phyloP scores from a whole-genome alignment of 2,888 invertebrate genomes.

The Tricholauxania praeusta region DNA sequence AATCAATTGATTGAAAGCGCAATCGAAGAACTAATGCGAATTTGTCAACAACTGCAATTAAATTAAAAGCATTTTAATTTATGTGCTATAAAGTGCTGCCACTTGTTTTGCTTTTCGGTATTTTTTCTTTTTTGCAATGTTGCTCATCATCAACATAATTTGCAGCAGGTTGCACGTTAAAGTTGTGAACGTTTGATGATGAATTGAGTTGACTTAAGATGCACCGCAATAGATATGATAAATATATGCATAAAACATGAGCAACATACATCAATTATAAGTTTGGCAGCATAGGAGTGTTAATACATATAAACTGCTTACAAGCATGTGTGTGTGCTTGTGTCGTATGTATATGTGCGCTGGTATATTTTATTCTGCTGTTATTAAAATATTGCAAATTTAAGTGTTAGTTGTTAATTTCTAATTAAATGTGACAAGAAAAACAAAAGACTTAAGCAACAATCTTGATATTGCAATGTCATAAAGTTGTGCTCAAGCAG shows the following conservation, averaged over 20 bases:
- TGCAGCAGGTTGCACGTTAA: not conserved
- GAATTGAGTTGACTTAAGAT: slow-evolving; percentile 1
- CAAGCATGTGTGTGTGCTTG: not conserved
- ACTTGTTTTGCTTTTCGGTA: not conserved
- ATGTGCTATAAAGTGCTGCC: slow-evolving; percentile 22
- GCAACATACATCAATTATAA: slow-evolving; percentile 12
- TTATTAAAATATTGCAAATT: slow-evolving; percentile 6
- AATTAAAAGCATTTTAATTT: slow-evolving; percentile 36
- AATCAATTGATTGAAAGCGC: not conserved
- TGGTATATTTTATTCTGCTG: slow-evolving; percentile 1
- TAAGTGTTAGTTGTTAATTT: not conserved
- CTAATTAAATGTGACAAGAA: too few species aligned
- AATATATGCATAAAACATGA: slow-evolving; percentile 31
- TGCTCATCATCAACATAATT: not conserved
- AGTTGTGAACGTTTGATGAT: not conserved
- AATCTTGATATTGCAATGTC: too few species aligned
- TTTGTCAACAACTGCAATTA: slow-evolving; percentile 29
- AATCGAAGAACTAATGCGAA: slow-evolving; percentile 12
- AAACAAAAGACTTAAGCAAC: too few species aligned
- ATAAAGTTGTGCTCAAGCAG: too few species aligned
- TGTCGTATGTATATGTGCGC: not conserved
- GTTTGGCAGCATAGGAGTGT: not conserved
- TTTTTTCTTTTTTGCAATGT: not conserved
- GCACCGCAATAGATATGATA: not conserved
- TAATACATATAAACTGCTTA: too few species aligned